phyloP scores from a whole-genome alignment of 2,888 invertebrate species.

The Agriopis leucophaearia region DNA sequence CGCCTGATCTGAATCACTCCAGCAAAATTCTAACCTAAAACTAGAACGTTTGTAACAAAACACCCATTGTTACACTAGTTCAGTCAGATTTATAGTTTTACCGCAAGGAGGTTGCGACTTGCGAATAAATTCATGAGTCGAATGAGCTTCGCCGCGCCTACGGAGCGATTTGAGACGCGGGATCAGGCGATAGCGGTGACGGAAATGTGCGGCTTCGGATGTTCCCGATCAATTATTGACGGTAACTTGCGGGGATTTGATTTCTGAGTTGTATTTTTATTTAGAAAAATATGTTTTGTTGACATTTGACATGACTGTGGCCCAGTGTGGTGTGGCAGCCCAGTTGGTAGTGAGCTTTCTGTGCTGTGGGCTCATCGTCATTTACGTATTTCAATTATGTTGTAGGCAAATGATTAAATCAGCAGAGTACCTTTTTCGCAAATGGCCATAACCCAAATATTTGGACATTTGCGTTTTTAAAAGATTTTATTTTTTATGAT shows the following conservation, averaged over 20 bases:
- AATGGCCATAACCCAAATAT: neutral
- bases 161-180: slow-evolving; percentile 59
- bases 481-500: too few species aligned
- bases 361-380: too few species aligned
- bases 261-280: slow-evolving; percentile 19
- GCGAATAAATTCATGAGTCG: slow-evolving; percentile 69
- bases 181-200: slow-evolving; percentile 44
- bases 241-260: slow-evolving; percentile 26
- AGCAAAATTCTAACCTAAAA: slow-evolving; percentile 20
- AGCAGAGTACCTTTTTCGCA: too few species aligned
- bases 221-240: slow-evolving; percentile 42
- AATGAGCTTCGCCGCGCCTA: slow-evolving; percentile 62
- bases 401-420: neutral
- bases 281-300: slow-evolving; percentile 1
- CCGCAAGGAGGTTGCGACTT: slow-evolving; percentile 52
- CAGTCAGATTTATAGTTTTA: slow-evolving; percentile 48
- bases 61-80: slow-evolving; percentile 33
- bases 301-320: too few species aligned
- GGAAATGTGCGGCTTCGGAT: slow-evolving; percentile 38
- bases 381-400: neutral
- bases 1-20: neutral
- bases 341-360: too few species aligned
- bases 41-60: slow-evolving; percentile 27
- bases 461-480: neutral
- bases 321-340: too few species aligned